These are phyloP conservation scores for Buathra laborator DNA, from an alignment of 2,888 invertebrate genomes.

Conservation along the genomic window DNA sequence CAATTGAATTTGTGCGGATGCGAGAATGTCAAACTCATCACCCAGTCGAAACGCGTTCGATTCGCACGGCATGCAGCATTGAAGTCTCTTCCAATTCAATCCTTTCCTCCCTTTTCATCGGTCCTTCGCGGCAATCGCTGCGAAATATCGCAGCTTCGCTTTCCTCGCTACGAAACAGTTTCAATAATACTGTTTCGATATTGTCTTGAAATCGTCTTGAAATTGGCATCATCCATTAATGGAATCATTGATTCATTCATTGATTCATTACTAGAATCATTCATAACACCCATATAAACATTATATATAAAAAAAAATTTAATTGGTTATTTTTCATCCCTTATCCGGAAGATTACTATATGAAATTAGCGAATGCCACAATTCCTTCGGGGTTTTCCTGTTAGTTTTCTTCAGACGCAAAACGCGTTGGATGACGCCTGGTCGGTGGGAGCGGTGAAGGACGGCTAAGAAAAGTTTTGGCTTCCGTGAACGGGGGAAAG, in stretches of 20 bases:
- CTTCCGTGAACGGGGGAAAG: conserved; percentile 45
- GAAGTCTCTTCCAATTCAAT: conserved; percentile 76
- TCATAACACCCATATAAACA: no score
- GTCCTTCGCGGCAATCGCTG: conserved; percentile 36
- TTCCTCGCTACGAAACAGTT: not conserved
- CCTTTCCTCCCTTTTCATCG: conserved; percentile 56
- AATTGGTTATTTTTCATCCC: conserved; percentile 15
- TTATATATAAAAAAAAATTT: not conserved
- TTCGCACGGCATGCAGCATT: conserved; percentile 72
- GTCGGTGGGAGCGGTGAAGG: conserved; percentile 51
- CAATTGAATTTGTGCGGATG: not conserved
- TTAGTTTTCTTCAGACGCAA: conserved; percentile 42
- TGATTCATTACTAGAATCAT: not conserved
- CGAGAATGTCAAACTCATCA: conserved; percentile 13
- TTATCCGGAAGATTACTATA: conserved; percentile 25
- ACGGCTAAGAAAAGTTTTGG: conserved; percentile 64
- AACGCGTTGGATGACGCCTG: conserved; percentile 34
- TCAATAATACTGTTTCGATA: no score
- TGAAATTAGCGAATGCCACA: conserved; percentile 48
- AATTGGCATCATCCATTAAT: not conserved
- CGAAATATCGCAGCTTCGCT: conserved; percentile 22
- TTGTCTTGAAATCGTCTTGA: no score
- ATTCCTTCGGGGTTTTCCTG: conserved; percentile 43
- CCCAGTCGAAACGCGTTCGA: conserved; percentile 63
- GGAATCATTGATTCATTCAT: not conserved